Conservation (phyloP, 1,140 invertebrate genomes). For the Drosophila kanapiae region DNA sequence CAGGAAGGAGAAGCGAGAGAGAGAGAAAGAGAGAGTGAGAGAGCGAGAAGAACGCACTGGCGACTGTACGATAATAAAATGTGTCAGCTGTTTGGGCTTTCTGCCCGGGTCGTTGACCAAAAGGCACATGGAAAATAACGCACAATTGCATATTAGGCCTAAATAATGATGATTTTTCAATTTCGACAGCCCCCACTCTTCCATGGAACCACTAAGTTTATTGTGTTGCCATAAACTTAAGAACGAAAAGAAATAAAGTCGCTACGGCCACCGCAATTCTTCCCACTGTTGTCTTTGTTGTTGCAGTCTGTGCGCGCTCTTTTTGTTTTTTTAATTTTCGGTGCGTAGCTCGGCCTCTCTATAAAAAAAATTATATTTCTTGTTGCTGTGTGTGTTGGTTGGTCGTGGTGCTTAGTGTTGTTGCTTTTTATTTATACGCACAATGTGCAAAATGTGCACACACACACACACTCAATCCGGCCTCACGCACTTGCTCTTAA, state of each 20-base stretch:
- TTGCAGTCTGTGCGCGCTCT: slow-evolving; percentile 32
- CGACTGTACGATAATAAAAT: slow-evolving; percentile 58
- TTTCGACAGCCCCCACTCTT: slow-evolving; percentile 12
- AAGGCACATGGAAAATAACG: slow-evolving; percentile 43
- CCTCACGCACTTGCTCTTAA: slow-evolving; percentile 76
- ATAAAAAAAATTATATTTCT: slow-evolving; percentile 48
- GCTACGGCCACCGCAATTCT: slow-evolving; percentile 16
- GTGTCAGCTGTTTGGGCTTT: slow-evolving; percentile 64
- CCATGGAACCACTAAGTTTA: slow-evolving; percentile 42
- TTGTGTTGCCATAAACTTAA: slow-evolving; percentile 44
- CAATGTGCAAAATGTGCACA: slow-evolving; percentile 63
- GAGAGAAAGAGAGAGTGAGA: neutral
- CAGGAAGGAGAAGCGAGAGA: slow-evolving; percentile 24
- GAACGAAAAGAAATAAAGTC: slow-evolving; percentile 33
- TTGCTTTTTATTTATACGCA: slow-evolving; percentile 59
- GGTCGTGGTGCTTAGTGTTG: slow-evolving; percentile 18
- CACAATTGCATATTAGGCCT: slow-evolving; percentile 42
- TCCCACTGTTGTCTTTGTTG: slow-evolving; percentile 17
- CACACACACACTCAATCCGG: slow-evolving; percentile 6
- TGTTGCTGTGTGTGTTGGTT: slow-evolving; percentile 43
- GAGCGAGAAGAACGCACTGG: slow-evolving; percentile 15
- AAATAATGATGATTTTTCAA: slow-evolving; percentile 67
- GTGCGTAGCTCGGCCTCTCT: slow-evolving; percentile 46
- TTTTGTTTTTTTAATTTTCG: slow-evolving; percentile 21
- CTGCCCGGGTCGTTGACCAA: slow-evolving; percentile 42